phyloP scores from a whole-genome alignment of 2,797 vertebrate species.

The Acipenser oxyrinchus region DNA sequence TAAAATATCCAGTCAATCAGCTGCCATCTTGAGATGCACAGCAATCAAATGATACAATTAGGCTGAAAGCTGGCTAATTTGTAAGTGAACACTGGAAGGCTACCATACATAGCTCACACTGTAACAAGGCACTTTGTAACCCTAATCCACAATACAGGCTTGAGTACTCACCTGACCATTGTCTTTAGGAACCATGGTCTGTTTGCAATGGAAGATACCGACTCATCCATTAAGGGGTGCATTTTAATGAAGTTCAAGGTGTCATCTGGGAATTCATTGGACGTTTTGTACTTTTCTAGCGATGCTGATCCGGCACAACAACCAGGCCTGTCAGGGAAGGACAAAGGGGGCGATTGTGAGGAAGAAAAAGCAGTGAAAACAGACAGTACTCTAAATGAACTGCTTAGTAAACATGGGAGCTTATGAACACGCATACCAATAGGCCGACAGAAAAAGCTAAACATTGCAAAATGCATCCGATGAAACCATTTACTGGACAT shows the following conservation, averaged over 20 bases:
- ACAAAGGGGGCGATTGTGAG: background rate
- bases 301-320: constrained; percentile 78
- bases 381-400: constrained; percentile 28
- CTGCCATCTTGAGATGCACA: no score
- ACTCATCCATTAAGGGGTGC: constrained; percentile 96
- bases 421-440: constrained; percentile 6
- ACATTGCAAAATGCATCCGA: constrained; percentile 24
- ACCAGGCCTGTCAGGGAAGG: constrained; percentile 67
- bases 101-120: no score
- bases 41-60: no score
- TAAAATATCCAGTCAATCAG: no score
- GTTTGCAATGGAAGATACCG: constrained; percentile 85
- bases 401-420: constrained; percentile 28
- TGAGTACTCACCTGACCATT: constrained; percentile 83
- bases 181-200: constrained; percentile 96
- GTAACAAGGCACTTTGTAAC: no score
- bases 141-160: no score
- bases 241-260: constrained; percentile 98
- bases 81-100: no score
- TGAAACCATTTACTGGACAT: constrained; percentile 17
- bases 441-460: constrained; percentile 28
- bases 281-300: constrained; percentile 80
- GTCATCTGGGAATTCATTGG: constrained; percentile 94
- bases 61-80: no score
- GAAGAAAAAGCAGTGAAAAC: constrained; percentile 13